phyloP scores from a whole-genome alignment of 2,888 invertebrate genomes.

The Lutraria lutraria region DNA sequence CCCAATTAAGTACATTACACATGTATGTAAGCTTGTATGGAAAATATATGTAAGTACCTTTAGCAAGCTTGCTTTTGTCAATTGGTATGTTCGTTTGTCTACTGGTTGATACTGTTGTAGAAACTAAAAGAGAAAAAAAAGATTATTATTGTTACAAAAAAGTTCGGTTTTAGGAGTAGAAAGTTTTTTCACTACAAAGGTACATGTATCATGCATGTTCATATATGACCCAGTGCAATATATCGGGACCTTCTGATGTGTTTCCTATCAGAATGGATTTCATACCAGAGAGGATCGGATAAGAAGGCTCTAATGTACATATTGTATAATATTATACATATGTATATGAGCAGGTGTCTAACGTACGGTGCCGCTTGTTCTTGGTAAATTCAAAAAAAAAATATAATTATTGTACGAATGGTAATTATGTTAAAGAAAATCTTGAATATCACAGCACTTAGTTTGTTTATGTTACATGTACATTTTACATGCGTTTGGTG shows the following conservation, averaged over 20 bases:
- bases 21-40: too few species aligned
- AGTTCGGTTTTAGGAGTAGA: not conserved
- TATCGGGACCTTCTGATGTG: not conserved
- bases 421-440: too few species aligned
- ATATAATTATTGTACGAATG: too few species aligned
- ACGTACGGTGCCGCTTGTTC: not conserved
- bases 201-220: too few species aligned
- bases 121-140: not conserved
- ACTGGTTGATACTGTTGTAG: not conserved
- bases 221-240: too few species aligned
- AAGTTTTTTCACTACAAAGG: not conserved
- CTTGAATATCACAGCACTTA: not conserved
- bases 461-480: not conserved
- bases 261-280: not conserved
- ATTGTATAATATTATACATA: not conserved
- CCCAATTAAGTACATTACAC: not conserved
- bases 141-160: not conserved
- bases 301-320: not conserved
- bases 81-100: not conserved
- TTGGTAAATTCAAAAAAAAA: too few species aligned
- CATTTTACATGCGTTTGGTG: not conserved
- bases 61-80: constrained; percentile 4
- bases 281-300: not conserved
- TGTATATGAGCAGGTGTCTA: not conserved
- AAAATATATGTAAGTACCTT: not conserved